Evolutionary conservation across 2,113 vertebrate genomes (phyloP), one percentile per base, ranked within the genome.

Genomic region (Hemicordylus capensis): DNA sequence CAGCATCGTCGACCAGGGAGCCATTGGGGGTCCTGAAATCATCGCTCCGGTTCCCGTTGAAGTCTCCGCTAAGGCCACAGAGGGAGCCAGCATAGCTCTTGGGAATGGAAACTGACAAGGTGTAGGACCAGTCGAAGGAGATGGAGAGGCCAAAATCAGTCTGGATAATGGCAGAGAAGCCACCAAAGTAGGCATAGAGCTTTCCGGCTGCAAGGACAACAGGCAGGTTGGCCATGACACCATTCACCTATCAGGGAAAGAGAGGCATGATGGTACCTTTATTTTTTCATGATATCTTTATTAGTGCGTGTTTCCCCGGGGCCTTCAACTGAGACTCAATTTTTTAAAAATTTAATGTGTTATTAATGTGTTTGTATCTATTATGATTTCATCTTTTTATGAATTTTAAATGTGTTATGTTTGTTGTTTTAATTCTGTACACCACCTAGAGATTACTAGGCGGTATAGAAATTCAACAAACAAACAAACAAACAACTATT

Each of bases 1-100:
- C 63, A 0, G 46, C 10, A 11, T 83, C 2, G 0, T 2, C 8
- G 20, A 58, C 28, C 5, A 84, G 14, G 0, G 44, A 54, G 44
- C 73, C 80, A 1, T 8, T 2, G 0, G 46, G 81, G 24, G 31
- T 54, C 28, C 15, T 9, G 51, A 81, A 87, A 37, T 96, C 95
- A 9, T 96, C 95, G 0, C 51, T 6, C 0, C 1, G 83, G 1
- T 76, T 26, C 44, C 89, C 88, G 73, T 93, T 95, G 78, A 93
- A 91, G 26, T 95, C 81, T 20, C 96, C 95, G 84, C 95, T 95
- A 14, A 96, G 93, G 73, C 95, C 94, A 31, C 90, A 93, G 10
- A 96, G 86, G 63, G 91, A 81, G 1, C 92, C 78, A 0, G 7
- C 89, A 85, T 95, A 96, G 85, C 85, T 67, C 46, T 42, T 75